Base-by-base conservation (phyloP, 2,113 vertebrate genomes). In the Tragelaphus scriptus region DNA sequence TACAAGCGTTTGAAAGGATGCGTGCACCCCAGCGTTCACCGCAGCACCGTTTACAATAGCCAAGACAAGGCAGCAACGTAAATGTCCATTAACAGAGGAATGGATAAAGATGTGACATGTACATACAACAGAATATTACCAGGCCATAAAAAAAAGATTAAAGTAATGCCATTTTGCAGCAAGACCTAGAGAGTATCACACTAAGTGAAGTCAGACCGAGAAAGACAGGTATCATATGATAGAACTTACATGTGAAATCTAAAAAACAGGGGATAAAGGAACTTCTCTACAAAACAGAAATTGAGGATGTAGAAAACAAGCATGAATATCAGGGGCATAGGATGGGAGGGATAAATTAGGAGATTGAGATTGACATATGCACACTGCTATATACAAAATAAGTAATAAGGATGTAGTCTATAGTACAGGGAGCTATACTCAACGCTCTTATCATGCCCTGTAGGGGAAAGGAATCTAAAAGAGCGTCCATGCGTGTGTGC, bases 401-500 rank as follows among this genome's bases (percentile, higher is more conserved):
- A 6, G 65, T 21, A 36, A 36, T 3, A 11, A 71, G 65, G n/a
- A 71, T 0, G 1, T 11, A 71, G 9, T 11, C 65, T 36, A 12
- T 2, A 71, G 17, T 9, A 12, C n/a, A 71, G 9, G n/a, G n/a
- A 21, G 9, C n/a, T 36, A 17, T 21, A 3, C n/a, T 36, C 65
- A 21, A 2, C 5, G 21, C n/a, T 11, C 65, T 68, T 5, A 21
- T 23, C 65, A 36, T 5, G 17, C n/a, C n/a, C 65, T 36, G 9
- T 19, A 11, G 17, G 8, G 8, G 19, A 71, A 71, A 71, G n/a
- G 65, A 21, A 11, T 71, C 17, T 36, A 21, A 71, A 21, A 36
- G n/a, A 36, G n/a, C 11, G n/a, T 71, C n/a, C n/a, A 3, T 3
- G 4, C 4, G 0, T 36, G 17, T 11, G 1, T 21, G 5, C 2